Conservation (phyloP, 2,797 vertebrate species). For the Sciaenops ocellatus region DNA sequence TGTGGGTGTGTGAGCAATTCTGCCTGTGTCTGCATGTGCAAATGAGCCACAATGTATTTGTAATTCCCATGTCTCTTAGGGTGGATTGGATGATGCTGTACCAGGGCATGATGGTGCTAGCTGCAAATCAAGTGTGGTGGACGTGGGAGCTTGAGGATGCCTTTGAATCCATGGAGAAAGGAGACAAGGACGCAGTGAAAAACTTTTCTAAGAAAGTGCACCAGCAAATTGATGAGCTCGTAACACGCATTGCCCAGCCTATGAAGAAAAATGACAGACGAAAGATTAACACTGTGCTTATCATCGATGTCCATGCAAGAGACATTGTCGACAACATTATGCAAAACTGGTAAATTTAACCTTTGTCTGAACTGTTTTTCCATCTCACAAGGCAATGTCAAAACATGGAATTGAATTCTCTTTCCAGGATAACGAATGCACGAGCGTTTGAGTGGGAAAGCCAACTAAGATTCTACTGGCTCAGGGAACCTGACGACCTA, state of each 20-base stretch:
- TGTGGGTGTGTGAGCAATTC: not conserved
- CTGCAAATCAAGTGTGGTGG: slow-evolving; percentile 97
- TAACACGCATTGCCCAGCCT: slow-evolving; percentile 88
- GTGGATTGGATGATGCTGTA: slow-evolving; percentile 97
- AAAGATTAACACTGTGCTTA: slow-evolving; percentile 96
- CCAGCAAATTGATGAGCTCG: slow-evolving; percentile 92
- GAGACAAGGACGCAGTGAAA: slow-evolving; percentile 93
- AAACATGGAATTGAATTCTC: not conserved
- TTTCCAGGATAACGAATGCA: slow-evolving; percentile 91
- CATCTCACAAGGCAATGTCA: not conserved
- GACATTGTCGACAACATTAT: slow-evolving; percentile 95
- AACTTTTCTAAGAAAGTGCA: slow-evolving; percentile 92
- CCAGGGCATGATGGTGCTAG: slow-evolving; percentile 97
- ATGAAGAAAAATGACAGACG: slow-evolving; percentile 92
- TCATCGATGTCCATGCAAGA: slow-evolving; percentile 96
- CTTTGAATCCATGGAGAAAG: slow-evolving; percentile 88
- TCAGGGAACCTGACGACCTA: slow-evolving; percentile 88
- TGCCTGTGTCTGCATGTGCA: not conserved
- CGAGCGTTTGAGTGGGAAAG: slow-evolving; percentile 97
- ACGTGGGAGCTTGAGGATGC: slow-evolving; percentile 97
- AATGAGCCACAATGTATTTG: not conserved
- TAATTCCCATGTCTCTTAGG: slow-evolving; percentile 73
- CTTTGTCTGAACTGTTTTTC: not conserved
- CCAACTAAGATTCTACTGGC: slow-evolving; percentile 97
- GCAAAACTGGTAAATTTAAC: slow-evolving; percentile 87